These are phyloP conservation scores for Creontiades dilutus DNA, from an alignment of 2,888 invertebrate species.

Conservation along the genomic window DNA sequence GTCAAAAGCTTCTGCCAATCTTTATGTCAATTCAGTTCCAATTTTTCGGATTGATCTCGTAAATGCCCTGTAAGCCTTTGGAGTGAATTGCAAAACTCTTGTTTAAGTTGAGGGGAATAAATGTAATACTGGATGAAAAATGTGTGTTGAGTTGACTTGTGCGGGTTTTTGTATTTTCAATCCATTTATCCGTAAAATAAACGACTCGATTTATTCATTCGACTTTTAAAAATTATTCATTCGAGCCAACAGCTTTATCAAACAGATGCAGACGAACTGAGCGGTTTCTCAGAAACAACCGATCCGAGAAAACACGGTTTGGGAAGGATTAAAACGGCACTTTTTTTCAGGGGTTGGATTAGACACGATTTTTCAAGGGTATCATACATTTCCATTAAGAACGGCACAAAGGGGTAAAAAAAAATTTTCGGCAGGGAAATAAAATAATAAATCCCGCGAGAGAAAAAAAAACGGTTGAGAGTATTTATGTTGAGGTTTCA, in stretches of 20 bases:
- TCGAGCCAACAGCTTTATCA: background rate
- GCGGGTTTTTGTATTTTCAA: too few species aligned
- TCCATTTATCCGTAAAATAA: too few species aligned
- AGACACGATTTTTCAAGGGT: constrained; percentile 27
- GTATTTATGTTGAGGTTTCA: constrained; percentile 30
- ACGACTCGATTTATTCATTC: too few species aligned
- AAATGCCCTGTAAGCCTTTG: too few species aligned
- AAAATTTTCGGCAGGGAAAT: background rate
- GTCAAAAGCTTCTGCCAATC: too few species aligned
- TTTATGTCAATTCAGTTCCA: too few species aligned
- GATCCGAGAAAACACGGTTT: background rate
- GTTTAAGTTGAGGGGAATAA: too few species aligned
- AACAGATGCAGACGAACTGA: background rate
- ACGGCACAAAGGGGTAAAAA: background rate
- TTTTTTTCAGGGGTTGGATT: constrained; percentile 1
- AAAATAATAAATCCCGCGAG: constrained; percentile 26
- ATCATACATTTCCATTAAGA: constrained; percentile 36
- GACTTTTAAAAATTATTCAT: too few species aligned
- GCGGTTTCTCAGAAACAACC: background rate
- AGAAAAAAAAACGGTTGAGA: constrained; percentile 14
- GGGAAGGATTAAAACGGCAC: background rate
- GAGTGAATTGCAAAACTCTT: too few species aligned
- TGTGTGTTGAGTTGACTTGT: too few species aligned
- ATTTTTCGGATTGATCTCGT: too few species aligned
- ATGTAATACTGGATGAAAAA: too few species aligned